Evolutionary conservation across 2,797 vertebrate species (phyloP).

Genomic region (Botia almorhae): DNA sequence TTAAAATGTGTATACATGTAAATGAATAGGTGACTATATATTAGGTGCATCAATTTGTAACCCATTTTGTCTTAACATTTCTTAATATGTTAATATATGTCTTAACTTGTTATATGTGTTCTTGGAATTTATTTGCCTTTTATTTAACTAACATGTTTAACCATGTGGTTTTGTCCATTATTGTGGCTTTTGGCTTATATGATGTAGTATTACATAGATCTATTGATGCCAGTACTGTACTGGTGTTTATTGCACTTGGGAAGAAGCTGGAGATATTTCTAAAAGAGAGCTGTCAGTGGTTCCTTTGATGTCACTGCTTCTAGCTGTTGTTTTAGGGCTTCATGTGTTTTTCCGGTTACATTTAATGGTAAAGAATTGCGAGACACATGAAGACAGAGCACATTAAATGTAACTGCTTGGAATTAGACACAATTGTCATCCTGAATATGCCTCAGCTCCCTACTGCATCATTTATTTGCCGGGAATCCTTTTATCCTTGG

Average conservation of each 20-base stretch:
- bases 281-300: too few relatives aligned
- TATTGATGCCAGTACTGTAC: not conserved
- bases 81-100: not conserved
- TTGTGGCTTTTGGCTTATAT: not conserved
- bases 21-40: too few relatives aligned
- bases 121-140: not conserved
- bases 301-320: too few relatives aligned
- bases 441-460: slow-evolving; percentile 44
- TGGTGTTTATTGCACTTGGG: not conserved
- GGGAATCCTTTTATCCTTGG: slow-evolving; percentile 47
- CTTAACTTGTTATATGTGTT: not conserved
- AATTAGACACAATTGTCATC: slow-evolving; percentile 50
- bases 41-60: too few relatives aligned
- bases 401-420: slow-evolving; percentile 14
- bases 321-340: not conserved
- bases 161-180: not conserved
- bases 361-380: not conserved
- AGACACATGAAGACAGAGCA: slow-evolving; percentile 32
- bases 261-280: not conserved
- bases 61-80: too few relatives aligned
- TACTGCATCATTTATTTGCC: slow-evolving; percentile 60
- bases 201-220: not conserved
- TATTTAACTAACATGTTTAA: too few relatives aligned
- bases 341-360: too few relatives aligned
- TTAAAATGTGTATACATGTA: too few relatives aligned